Percentiles rank a stretch among this genome's conserved stretches.
Conservation (phyloP, 2,888 invertebrate species). For the Adelphocoris suturalis region DNA sequence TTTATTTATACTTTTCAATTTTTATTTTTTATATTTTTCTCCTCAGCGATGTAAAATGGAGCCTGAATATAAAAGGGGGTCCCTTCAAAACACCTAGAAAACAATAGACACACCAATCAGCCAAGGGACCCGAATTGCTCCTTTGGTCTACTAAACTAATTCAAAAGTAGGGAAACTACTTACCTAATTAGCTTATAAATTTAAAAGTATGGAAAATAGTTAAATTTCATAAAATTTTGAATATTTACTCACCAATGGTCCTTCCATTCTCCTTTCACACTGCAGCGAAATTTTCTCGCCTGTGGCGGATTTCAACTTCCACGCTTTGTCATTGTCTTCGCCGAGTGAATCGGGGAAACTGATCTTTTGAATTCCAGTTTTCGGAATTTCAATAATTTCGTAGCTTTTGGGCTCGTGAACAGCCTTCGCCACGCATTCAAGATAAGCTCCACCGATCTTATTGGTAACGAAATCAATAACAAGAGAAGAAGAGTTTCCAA, state of each 20-base stretch:
- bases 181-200: no score
- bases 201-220: no score
- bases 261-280: slow-evolving; percentile 6
- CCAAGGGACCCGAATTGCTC: no score
- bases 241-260: slow-evolving; percentile 1
- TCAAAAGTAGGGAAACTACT: no score
- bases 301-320: slow-evolving; percentile 14
- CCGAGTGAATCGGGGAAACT: neutral
- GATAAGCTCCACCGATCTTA: neutral
- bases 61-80: no score
- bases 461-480: neutral
- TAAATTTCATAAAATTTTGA: neutral
- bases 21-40: no score
- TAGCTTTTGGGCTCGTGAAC: slow-evolving; percentile 4
- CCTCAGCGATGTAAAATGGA: no score
- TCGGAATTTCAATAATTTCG: slow-evolving; percentile 33
- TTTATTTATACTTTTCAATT: no score
- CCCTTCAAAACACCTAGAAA: no score
- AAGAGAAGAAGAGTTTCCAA: neutral
- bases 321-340: slow-evolving; percentile 16
- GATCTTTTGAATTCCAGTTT: neutral
- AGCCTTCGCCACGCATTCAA: slow-evolving; percentile 42
- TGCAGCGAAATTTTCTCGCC: slow-evolving; percentile 27
- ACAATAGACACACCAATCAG: no score
- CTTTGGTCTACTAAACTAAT: no score